Evolutionary conservation across 1,140 invertebrate genomes (phyloP), one percentile per base, ranked within the genome.

Genomic region (Microplitis mediator): DNA sequence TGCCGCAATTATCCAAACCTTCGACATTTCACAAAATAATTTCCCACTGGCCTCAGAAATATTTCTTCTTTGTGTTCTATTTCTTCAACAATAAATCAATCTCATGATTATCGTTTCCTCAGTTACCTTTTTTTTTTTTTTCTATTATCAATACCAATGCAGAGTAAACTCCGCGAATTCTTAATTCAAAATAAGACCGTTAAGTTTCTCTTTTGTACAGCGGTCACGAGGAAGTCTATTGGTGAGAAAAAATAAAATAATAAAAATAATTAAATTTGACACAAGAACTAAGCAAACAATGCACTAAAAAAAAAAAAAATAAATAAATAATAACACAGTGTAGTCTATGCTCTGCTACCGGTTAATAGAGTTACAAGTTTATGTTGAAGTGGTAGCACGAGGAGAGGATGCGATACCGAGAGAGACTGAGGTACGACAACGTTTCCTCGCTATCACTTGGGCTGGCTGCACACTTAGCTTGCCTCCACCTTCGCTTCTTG

Each of bases 401-500:
- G 39, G 56, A 74, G 66, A 72, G 52, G 56, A 74, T 72, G 78
- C 76, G 72, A 74, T 78, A 77, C 66, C 51, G 60, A 67, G 65
- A 67, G 51, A 70, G 69, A 78, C 76, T 79, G 79, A 80, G 72
- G 73, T 62, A 64, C 75, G 70, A 62, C 75, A 68, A 62, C 71
- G 76, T 72, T 75, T 73, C 71, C 63, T 72, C 52, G 64, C 34
- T 67, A 67, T 67, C 65, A 67, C 65, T 67, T 51, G 65, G 36
- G 14, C 32, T 23, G 45, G 65, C 34, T 34, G 62, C 62, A 64
- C 32, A 35, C 62, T 64, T 45, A 45, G 39, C 35, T 54, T 67
- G 51, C 65, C 65, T 67, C 65, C 65, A 67, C 65, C 65, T 67
- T 67, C 65, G 51, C 32, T 45, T 45, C 39, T 45, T 45, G 39